Percentiles rank a stretch among this genome's conserved stretches.
Conservation (phyloP, 2,888 invertebrate species). For the Drosophila niveifrons region DNA sequence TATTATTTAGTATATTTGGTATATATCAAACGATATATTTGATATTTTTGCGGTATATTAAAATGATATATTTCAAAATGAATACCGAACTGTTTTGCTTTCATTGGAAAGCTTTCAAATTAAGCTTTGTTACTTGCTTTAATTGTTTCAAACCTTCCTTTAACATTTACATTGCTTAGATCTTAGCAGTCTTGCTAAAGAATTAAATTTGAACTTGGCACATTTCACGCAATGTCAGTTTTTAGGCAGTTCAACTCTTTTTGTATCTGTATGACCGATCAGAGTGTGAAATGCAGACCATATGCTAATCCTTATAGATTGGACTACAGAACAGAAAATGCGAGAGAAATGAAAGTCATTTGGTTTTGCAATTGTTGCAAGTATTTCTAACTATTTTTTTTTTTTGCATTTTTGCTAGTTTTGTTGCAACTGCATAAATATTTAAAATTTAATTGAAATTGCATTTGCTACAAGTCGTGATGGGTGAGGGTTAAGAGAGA, state of each 20-base stretch:
- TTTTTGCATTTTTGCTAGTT: slow-evolving; percentile 26
- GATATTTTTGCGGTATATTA: no score
- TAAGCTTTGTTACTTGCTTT: no score
- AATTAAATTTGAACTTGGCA: no score
- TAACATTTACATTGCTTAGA: no score
- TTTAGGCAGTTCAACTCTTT: not conserved
- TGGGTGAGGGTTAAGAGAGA: no score
- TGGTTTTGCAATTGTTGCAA: slow-evolving; percentile 48
- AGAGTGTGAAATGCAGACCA: slow-evolving; percentile 49
- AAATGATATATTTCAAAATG: no score
- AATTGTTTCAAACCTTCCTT: no score
- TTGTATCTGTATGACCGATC: slow-evolving; percentile 48
- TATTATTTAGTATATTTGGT: no score
- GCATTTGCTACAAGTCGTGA: slow-evolving; percentile 65
- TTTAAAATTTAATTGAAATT: slow-evolving; percentile 81
- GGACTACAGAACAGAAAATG: slow-evolving; percentile 9
- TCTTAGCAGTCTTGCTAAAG: not conserved
- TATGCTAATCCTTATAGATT: slow-evolving; percentile 56
- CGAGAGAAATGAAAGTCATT: slow-evolving; percentile 45
- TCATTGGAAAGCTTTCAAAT: no score
- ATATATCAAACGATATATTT: no score
- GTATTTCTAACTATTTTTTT: slow-evolving; percentile 26
- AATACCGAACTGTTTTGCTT: no score
- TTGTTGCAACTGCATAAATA: slow-evolving; percentile 69
- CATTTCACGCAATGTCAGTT: no score